Base-by-base conservation (phyloP, 2,888 invertebrate species). In the Xestia rhomboidea region DNA sequence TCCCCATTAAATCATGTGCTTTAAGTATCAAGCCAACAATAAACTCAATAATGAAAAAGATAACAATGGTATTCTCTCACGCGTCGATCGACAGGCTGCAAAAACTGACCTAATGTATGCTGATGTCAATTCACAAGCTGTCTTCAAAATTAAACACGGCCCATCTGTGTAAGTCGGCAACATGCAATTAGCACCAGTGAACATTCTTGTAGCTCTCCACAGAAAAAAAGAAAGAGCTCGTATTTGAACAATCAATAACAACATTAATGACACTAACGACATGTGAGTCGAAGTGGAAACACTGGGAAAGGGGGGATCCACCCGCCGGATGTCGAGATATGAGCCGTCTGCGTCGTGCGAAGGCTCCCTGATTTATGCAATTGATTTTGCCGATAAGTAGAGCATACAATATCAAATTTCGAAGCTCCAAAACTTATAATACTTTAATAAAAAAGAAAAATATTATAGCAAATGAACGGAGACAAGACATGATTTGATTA, bases 261-360 rank as follows among this genome's bases (percentile, higher is more conserved):
- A 81, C 66, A 84, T 77, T 70, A 92, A 87, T 88, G 88, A 87
- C 88, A 90, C 85, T 79, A 91, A 88, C 89, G 86, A 89, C 88
- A 90, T 87, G 88, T 85, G 87, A 90, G 86, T 86, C 88, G 86
- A 91, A 89, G 89, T 92, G 91, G 91, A 92, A 92, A 91, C 92
- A 90, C 81, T 83, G 87, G 80, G 85, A 89, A 89, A 88, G 90
- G 90, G 81, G 92, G 91, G 87, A 82, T 86, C 90, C 91, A 89
- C 92, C 90, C 92, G 92, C 94, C 94, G 95, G 94, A 95, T 92
- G 93, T 91, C 79, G 89, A 92, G 94, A 93, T 93, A 94, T 89
- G 91, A 91, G 87, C 89, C 83, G 90, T 90, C 90, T 91, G 91
- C 87, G 88, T 89, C 89, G 90, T 88, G 91, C 90, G 90, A 92